A percentile compares a stretch with the other conserved stretches of the same genome.
Conservation (phyloP, 2,113 vertebrate species). For the Empidonax alnorum region DNA sequence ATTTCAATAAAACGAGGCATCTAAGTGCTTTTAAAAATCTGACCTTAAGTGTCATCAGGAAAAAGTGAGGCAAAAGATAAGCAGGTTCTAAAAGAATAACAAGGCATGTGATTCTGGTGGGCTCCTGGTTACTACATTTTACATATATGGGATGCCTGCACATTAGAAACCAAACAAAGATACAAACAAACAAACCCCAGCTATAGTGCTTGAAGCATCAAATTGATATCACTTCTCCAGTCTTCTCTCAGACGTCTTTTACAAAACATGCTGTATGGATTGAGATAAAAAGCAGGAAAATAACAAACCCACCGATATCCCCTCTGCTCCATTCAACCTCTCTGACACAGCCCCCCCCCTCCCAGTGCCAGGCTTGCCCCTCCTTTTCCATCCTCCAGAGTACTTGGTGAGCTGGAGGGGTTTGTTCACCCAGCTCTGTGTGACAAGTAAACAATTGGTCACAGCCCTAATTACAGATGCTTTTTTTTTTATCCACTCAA, state of each 20-base stretch:
- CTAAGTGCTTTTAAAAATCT: slow-evolving; percentile 54
- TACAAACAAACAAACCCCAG: background rate
- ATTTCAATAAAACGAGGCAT: slow-evolving; percentile 50
- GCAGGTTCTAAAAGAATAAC: slow-evolving; percentile 12
- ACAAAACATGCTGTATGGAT: background rate
- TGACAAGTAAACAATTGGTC: slow-evolving; percentile 16
- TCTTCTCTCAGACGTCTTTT: background rate
- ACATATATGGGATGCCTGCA: background rate
- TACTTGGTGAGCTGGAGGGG: background rate
- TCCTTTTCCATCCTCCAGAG: background rate
- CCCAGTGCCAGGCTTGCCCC: background rate
- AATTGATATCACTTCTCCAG: background rate
- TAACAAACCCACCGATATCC: background rate
- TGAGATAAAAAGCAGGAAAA: background rate
- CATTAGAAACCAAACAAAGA: background rate
- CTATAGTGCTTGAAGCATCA: background rate
- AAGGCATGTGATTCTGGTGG: background rate
- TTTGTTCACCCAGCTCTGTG: background rate
- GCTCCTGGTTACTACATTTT: background rate
- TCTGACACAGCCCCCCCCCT: background rate
- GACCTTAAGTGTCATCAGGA: slow-evolving; percentile 42
- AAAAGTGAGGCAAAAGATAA: slow-evolving; percentile 41
- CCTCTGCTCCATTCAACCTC: background rate
- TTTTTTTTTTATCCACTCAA: background rate
- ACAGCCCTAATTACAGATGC: slow-evolving; percentile 13